A percentile compares a stretch with the other conserved stretches of the same genome.
Conservation (phyloP, 35 echinoderm and acorn worm genomes). For the Apostichopus californicus region DNA sequence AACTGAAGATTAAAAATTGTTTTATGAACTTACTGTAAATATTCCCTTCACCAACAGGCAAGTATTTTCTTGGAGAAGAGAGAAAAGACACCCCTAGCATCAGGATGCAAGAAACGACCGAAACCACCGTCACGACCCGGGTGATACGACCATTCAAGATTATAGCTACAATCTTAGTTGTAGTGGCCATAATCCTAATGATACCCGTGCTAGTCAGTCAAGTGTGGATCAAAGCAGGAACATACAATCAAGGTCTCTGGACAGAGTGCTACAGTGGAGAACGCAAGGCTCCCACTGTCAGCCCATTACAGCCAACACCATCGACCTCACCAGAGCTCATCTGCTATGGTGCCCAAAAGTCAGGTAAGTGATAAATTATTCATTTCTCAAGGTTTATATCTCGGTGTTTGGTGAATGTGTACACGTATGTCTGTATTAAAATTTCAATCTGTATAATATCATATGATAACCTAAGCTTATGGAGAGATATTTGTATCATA, state of each 20-base stretch:
- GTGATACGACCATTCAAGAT: slow-evolving; percentile 90
- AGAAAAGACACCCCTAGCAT: not conserved
- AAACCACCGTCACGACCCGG: slow-evolving; percentile 76
- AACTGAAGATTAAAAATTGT: too few relatives aligned
- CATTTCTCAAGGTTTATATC: too few relatives aligned
- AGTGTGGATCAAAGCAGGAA: slow-evolving; percentile 64
- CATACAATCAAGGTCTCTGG: slow-evolving; percentile 79
- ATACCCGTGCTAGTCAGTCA: slow-evolving; percentile 64
- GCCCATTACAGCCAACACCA: not conserved
- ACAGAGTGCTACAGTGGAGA: slow-evolving; percentile 75
- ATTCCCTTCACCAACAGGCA: too few relatives aligned
- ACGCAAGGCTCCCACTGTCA: not conserved
- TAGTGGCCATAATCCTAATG: slow-evolving; percentile 60
- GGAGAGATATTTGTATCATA: too few relatives aligned
- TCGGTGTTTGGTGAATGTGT: too few relatives aligned
- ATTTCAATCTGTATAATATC: too few relatives aligned
- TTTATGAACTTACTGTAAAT: too few relatives aligned
- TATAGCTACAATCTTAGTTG: slow-evolving; percentile 70
- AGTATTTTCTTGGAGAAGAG: too few relatives aligned
- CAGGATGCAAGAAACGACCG: slow-evolving; percentile 55
- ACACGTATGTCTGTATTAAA: too few relatives aligned
- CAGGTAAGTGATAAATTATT: slow-evolving; percentile 11
- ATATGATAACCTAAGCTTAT: too few relatives aligned
- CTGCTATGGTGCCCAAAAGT: slow-evolving; percentile 47
- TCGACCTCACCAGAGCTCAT: not conserved